Base-by-base conservation (phyloP, 2,888 invertebrate genomes). In the Muscina levida region DNA sequence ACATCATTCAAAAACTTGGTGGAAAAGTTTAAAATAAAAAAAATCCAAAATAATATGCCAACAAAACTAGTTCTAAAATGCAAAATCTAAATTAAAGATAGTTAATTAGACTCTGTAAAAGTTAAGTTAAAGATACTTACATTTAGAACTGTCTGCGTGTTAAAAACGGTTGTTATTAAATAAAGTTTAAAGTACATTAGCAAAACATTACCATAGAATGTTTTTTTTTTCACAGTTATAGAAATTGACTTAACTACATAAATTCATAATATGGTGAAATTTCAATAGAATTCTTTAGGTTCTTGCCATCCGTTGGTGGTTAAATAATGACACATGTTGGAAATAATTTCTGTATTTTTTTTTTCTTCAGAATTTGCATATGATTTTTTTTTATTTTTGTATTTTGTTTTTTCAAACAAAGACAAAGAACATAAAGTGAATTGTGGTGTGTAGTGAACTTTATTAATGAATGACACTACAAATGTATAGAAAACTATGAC, bases 81-180 rank as follows among this genome's bases (percentile, higher is more conserved):
- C 3, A 31, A 31, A 8, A 31, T 31, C 4, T 5, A 31, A 31
- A 31, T 3, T 3, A 31, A 31, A 31, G 31, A 31, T 31, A 31
- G 31, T 31, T 31, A 31, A 8, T 5, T 31, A 31, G 31, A 31
- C 8, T n/a, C n/a, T n/a, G n/a, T n/a, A n/a, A n/a, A n/a, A 31
- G 31, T 8, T 5, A 15, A 65, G 44, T 42, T 8, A 48, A n/a
- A 82, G 75, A 85, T 90, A 90, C 90, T 90, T 89, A 90, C 90
- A 90, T 88, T 90, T 90, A 71, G 90, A 90, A 85, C 86, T 88
- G 87, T 87, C 90, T 90, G 90, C 88, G 87, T 86, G 87, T 86
- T 62, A 8, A 2, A 26, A 26, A 13, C 3, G 15, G 2, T 62
- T 62, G 19, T 39, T 22, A 22, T 22, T 79, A 86, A 86, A 86